These are phyloP conservation scores for Oscheius onirici DNA, from an alignment of 2,888 invertebrate species.

Conservation along the genomic window DNA sequence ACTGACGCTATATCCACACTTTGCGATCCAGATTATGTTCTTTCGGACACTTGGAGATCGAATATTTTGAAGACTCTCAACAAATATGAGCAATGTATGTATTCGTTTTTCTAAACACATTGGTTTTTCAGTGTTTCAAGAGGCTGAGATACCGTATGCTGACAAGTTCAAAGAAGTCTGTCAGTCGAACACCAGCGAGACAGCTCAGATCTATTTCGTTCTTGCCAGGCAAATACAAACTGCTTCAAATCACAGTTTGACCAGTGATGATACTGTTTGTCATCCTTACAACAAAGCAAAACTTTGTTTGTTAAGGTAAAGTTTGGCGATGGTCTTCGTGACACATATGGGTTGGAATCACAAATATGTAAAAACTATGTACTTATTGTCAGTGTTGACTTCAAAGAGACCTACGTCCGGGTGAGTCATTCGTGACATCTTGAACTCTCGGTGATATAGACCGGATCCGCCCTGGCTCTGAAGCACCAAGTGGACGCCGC, in stretches of 20 bases:
- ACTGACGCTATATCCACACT: constrained; percentile 58
- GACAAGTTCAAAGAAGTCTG: constrained; percentile 64
- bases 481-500: constrained; percentile 60
- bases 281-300: neutral
- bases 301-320: constrained; percentile 52
- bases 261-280: constrained; percentile 64
- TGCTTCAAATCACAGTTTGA: constrained; percentile 63
- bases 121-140: constrained; percentile 33
- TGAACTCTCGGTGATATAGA: constrained; percentile 39
- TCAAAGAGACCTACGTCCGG: constrained; percentile 66
- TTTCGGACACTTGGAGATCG: constrained; percentile 69
- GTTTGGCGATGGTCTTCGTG: constrained; percentile 65
- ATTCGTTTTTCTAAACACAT: neutral
- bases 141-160: constrained; percentile 63
- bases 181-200: constrained; percentile 53
- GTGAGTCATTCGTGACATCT: constrained; percentile 40
- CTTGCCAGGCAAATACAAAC: constrained; percentile 68
- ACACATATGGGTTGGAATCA: constrained; percentile 59
- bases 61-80: constrained; percentile 63
- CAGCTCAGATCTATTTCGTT: constrained; percentile 64
- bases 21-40: constrained; percentile 70
- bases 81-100: constrained; percentile 61
- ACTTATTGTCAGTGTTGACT: constrained; percentile 66
- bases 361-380: constrained; percentile 67
- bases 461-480: constrained; percentile 64